Base-by-base conservation (phyloP, 2,113 vertebrate species). In the Pithys albifrons region DNA sequence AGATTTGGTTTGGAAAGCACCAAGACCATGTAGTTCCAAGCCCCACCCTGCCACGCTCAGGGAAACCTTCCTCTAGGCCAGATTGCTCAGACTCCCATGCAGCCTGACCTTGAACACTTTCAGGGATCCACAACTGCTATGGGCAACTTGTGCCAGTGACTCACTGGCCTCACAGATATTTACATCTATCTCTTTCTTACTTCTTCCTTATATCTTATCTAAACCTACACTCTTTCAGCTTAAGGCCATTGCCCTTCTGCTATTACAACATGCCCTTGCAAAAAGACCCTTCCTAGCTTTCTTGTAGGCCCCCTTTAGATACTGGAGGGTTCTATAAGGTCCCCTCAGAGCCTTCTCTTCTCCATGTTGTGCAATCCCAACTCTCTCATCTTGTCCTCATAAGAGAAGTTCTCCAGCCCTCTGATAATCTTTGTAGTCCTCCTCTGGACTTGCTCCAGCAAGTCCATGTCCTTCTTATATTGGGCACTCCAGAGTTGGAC, bases 201-300 rank as follows among this genome's bases (percentile, higher is more conserved):
- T 48, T 33, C 5, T 55, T 49, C 22, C 10, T 57, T 39, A 22
- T 39, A 61, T 19, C 10, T 67, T 39, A 46, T 46, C 2, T 39
- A 24, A 61, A 20, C 10, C 4, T 61, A 54, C 0, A 0, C 8
- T 69, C n/a, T 39, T 39, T 59, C 52, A 54, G 1, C 2, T 46
- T 54, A 46, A 69, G 19, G 6, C 10, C 59, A n/a, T 61, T 54
- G 12, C 2, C 10, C 8, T 46, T 75, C 46, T 16, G 28, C 12
- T 16, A 29, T 52, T 37, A 37, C 8, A 28, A 52, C 19, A 46
- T 20, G 8, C 3, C 73, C 9, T n/a, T 58, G 13, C 4, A 29
- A 33, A 46, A 59, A 52, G 15, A 54, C 39, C 10, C 24, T 19
- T 23, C 33, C 52, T 16, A 46, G 19, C 7, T 45, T 59, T 61